Conservation (phyloP, 2,797 vertebrate genomes). For the Sebastes umbrosus region DNA sequence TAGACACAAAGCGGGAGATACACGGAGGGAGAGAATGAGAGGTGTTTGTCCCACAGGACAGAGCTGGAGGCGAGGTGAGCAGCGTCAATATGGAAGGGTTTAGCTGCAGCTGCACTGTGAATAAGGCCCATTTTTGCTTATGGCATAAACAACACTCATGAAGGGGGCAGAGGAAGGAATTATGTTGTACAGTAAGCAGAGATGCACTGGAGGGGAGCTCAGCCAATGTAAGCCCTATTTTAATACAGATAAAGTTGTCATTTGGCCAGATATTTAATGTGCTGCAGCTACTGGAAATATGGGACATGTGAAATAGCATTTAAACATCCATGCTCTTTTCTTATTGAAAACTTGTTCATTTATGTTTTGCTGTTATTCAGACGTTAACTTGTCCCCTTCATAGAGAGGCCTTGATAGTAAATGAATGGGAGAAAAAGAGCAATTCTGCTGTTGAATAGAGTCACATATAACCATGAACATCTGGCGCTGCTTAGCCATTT, state of each 20-base stretch:
- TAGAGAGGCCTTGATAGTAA: neutral
- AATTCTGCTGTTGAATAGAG: conserved; percentile 5
- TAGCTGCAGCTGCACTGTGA: conserved; percentile 27
- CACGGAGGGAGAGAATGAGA: conserved; percentile 31
- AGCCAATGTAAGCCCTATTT: conserved; percentile 11
- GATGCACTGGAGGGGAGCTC: conserved; percentile 7
- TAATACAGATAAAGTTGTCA: conserved; percentile 16
- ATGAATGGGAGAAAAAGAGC: neutral
- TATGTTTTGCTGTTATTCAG: neutral
- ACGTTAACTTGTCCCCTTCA: neutral
- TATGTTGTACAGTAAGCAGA: conserved; percentile 21
- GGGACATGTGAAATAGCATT: neutral
- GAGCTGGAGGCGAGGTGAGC: conserved; percentile 45
- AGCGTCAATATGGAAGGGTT: conserved; percentile 57
- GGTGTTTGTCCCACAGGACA: conserved; percentile 58
- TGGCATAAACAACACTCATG: conserved; percentile 44
- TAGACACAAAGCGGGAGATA: conserved; percentile 46
- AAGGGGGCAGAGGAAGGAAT: conserved; percentile 21
- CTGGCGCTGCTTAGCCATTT: conserved; percentile 63
- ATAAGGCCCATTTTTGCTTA: conserved; percentile 22
- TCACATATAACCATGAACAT: conserved; percentile 41
- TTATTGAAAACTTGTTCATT: neutral
- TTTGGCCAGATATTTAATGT: neutral
- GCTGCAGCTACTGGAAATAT: neutral
- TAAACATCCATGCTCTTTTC: neutral